A percentile compares a stretch with the other conserved stretches of the same genome.
phyloP scores from a whole-genome alignment of 2,888 invertebrate genomes.

The Drosophila ezoana region DNA sequence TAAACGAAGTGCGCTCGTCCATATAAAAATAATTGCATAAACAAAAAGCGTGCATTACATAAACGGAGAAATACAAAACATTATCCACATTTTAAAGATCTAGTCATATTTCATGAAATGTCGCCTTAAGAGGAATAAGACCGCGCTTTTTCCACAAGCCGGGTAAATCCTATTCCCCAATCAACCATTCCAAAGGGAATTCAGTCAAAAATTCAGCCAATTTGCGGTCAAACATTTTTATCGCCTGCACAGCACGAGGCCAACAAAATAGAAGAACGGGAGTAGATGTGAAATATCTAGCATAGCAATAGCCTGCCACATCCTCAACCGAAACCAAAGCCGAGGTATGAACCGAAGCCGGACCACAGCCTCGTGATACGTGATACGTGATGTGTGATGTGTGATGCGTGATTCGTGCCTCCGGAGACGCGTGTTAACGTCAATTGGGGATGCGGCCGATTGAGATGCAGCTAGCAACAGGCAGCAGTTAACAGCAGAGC shows the following conservation, averaged over 20 bases:
- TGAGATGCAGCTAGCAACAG: not conserved
- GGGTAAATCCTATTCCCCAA: not conserved
- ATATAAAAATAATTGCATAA: conserved; percentile 20
- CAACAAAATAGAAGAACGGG: not conserved
- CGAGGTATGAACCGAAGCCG: conserved; percentile 16
- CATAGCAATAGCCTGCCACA: conserved; percentile 11
- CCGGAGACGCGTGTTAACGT: conserved; percentile 39
- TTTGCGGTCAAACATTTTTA: conserved; percentile 25
- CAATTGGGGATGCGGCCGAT: conserved; percentile 10
- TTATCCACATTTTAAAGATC: not conserved
- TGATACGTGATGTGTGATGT: conserved; percentile 17
- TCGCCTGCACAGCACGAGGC: conserved; percentile 5
- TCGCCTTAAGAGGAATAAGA: not conserved
- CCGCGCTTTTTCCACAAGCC: too few relatives aligned
- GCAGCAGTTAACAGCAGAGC: not conserved
- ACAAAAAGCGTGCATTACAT: conserved; percentile 9
- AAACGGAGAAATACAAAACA: not conserved
- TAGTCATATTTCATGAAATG: not conserved
- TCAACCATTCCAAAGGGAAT: conserved; percentile 13
- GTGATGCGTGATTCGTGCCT: conserved; percentile 35
- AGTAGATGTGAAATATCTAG: not conserved
- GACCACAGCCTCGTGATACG: conserved; percentile 26
- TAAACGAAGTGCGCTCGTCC: conserved; percentile 35
- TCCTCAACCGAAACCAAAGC: conserved; percentile 12
- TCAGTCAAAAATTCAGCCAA: conserved; percentile 23